These are phyloP conservation scores for Mobula birostris DNA, from an alignment of 2,113 vertebrate genomes.

Conservation along the genomic window DNA sequence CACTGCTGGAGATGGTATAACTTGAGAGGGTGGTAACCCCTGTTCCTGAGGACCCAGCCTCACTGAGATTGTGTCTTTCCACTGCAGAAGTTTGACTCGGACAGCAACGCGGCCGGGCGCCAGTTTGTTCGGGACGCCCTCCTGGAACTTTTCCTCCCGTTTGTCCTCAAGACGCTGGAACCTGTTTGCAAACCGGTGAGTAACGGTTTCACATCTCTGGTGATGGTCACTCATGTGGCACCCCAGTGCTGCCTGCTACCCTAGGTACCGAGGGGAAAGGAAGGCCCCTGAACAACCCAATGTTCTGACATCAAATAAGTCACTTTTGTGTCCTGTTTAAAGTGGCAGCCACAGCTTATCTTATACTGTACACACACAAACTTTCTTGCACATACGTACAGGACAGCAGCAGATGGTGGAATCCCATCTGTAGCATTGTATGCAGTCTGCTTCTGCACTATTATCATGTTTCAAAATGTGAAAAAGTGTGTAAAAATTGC, in stretches of 20 bases:
- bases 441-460: not conserved
- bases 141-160: not conserved
- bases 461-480: not conserved
- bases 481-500: not conserved
- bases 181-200: constrained; percentile 13
- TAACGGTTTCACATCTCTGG: not conserved
- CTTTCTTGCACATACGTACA: too few relatives aligned
- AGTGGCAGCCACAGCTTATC: too few relatives aligned
- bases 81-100: not conserved
- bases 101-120: not conserved
- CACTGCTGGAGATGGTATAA: not conserved
- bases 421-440: not conserved
- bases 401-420: not conserved
- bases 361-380: too few relatives aligned
- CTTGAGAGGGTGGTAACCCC: not conserved
- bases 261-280: not conserved
- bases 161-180: not conserved
- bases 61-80: not conserved
- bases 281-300: not conserved
- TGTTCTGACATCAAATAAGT: not conserved
- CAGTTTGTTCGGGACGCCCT: constrained; percentile 1
- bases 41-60: not conserved
- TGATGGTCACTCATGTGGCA: not conserved
- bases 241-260: not conserved
- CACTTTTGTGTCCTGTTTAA: too few relatives aligned